A percentile compares a stretch with the other conserved stretches of the same genome.
Evolutionary conservation across 2,797 vertebrate species (phyloP).

Genomic region (Phoebastria nigripes): DNA sequence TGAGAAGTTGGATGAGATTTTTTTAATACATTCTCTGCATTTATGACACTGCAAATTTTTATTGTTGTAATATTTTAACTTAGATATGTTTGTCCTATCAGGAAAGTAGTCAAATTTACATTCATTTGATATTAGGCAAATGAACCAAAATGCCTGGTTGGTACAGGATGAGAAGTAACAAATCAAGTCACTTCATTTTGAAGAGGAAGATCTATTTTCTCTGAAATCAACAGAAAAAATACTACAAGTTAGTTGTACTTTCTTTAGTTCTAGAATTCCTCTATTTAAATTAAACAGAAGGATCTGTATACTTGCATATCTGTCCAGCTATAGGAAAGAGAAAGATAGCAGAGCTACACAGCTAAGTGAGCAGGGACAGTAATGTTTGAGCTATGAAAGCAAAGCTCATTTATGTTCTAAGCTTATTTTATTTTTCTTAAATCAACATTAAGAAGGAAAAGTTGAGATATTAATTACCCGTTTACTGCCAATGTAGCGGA

Average conservation of each 20-base stretch:
- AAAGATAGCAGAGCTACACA: conserved; percentile 27
- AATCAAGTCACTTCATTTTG: not conserved
- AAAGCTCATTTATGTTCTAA: conserved; percentile 71
- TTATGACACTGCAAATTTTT: not conserved
- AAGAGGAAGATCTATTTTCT: not conserved
- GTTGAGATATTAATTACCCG: conserved; percentile 97
- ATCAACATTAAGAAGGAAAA: conserved; percentile 87
- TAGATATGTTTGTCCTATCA: not conserved
- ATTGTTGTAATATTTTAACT: not conserved
- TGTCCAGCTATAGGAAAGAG: not conserved
- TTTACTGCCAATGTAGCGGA: conserved; percentile 94
- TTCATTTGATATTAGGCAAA: not conserved
- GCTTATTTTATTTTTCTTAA: conserved; percentile 81
- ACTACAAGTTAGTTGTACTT: not conserved
- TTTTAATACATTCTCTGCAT: not conserved
- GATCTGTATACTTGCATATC: not conserved
- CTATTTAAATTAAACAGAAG: not conserved
- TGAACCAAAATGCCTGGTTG: not conserved
- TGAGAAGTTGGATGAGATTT: not conserved
- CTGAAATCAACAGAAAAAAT: not conserved
- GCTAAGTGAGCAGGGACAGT: conserved; percentile 31
- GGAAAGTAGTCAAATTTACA: not conserved
- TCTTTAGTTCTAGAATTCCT: not conserved
- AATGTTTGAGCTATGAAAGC: conserved; percentile 54
- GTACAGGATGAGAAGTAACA: not conserved